Percentiles rank a stretch among this genome's conserved stretches.
Conservation (phyloP, 1,140 invertebrate genomes). For the Metopolophium dirhodum region DNA sequence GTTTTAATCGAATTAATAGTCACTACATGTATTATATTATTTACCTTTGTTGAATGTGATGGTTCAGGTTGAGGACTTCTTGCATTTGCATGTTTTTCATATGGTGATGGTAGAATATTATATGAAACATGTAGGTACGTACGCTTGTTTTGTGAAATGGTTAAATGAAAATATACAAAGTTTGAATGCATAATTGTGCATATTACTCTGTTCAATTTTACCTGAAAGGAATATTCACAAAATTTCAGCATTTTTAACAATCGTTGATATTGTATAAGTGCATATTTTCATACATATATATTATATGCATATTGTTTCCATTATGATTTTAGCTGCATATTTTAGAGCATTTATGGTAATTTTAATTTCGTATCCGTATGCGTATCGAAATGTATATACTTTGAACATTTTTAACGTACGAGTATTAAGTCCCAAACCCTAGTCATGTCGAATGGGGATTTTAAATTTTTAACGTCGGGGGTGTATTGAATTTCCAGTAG, state of each 20-base stretch:
- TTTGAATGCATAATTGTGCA: not conserved
- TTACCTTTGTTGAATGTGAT: not conserved
- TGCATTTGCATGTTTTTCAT: not conserved
- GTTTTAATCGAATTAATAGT: not conserved
- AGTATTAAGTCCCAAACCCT: not conserved
- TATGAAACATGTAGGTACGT: not conserved
- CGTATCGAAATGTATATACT: not conserved
- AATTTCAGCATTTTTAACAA: not conserved
- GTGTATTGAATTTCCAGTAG: not conserved
- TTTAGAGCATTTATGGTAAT: not conserved
- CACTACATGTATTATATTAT: not conserved
- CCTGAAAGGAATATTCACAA: not conserved
- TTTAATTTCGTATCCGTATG: not conserved
- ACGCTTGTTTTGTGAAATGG: not conserved
- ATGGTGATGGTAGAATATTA: not conserved
- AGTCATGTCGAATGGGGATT: not conserved
- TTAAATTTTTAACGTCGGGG: not conserved
- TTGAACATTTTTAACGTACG: not conserved
- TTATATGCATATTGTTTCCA: not conserved
- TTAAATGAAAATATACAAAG: not conserved
- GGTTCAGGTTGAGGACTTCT: not conserved
- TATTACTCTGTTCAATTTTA: not conserved
- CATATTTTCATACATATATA: not conserved
- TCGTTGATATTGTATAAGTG: not conserved
- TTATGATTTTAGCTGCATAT: not conserved